These are phyloP conservation scores for Phoxinus dragarum DNA, from an alignment of 2,797 vertebrate species.

Conservation along the genomic window DNA sequence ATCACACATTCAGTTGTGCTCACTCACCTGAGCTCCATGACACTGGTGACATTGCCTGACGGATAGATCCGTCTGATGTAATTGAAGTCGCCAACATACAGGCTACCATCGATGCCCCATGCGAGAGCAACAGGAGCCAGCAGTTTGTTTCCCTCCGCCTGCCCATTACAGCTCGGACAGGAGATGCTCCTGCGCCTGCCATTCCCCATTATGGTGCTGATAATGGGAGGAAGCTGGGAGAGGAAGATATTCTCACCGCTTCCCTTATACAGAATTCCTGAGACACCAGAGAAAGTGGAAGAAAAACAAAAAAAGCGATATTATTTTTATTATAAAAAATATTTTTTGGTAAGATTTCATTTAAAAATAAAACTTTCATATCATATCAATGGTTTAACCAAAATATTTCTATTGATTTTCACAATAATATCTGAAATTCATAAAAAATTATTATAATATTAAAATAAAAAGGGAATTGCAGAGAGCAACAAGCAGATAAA, in stretches of 20 bases:
- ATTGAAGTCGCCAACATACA: conserved; percentile 98
- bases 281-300: background rate
- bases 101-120: conserved; percentile 93
- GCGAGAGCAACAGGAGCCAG: conserved; percentile 94
- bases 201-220: conserved; percentile 98
- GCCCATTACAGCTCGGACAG: conserved; percentile 97
- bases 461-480: background rate
- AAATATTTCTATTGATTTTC: background rate
- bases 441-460: background rate
- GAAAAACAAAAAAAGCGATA: background rate
- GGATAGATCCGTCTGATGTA: conserved; percentile 95
- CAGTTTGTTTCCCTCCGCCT: conserved; percentile 96
- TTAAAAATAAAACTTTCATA: background rate
- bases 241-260: conserved; percentile 97
- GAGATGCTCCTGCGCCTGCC: conserved; percentile 97
- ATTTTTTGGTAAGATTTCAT: too few species aligned
- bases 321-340: background rate
- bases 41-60: conserved; percentile 95
- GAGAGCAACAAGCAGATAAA: background rate
- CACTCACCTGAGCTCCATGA: conserved; percentile 94
- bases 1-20: background rate
- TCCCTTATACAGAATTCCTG: conserved; percentile 97
- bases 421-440: background rate
- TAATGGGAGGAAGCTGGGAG: conserved; percentile 93
- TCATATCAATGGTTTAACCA: background rate